Percentiles rank a stretch among this genome's conserved stretches.
These are phyloP conservation scores for Orius insidiosus DNA, from an alignment of 1,140 invertebrate genomes.

Conservation along the genomic window DNA sequence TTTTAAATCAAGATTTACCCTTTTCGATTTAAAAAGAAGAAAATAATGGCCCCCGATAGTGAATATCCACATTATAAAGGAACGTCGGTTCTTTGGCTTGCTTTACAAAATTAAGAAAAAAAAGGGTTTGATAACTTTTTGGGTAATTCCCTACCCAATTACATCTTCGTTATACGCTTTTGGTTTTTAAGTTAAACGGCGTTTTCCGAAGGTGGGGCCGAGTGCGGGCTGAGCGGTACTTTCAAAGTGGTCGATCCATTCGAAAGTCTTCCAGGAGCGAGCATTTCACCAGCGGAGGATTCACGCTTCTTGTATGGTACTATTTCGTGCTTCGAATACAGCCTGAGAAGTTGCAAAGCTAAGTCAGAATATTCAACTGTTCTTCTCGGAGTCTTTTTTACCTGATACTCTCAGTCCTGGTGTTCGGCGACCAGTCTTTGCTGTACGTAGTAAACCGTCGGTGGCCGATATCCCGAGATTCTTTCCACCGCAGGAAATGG, in stretches of 20 bases:
- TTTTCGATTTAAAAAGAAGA: too few relatives aligned
- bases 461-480: conserved; percentile 35
- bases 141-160: too few relatives aligned
- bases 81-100: too few relatives aligned
- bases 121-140: too few relatives aligned
- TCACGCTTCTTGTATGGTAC: conserved; percentile 37
- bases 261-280: conserved; percentile 26
- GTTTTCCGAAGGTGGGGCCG: conserved; percentile 2
- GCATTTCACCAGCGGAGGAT: conserved; percentile 49
- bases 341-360: conserved; percentile 1
- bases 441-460: conserved; percentile 39
- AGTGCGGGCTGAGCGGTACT: conserved; percentile 5
- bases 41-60: too few relatives aligned
- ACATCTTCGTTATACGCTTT: too few relatives aligned
- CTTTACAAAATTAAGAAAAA: too few relatives aligned
- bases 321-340: conserved; percentile 11
- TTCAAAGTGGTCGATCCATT: conserved; percentile 7
- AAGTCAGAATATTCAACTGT: not conserved
- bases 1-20: too few relatives aligned
- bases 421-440: conserved; percentile 60
- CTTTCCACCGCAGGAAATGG: conserved; percentile 62
- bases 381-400: conserved; percentile 25
- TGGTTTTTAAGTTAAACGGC: not conserved
- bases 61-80: too few relatives aligned
- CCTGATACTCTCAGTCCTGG: conserved; percentile 65